Evolutionary conservation across 2,113 vertebrate genomes (phyloP), one percentile per base, ranked within the genome.

Genomic region (Bubo blakistoni): DNA sequence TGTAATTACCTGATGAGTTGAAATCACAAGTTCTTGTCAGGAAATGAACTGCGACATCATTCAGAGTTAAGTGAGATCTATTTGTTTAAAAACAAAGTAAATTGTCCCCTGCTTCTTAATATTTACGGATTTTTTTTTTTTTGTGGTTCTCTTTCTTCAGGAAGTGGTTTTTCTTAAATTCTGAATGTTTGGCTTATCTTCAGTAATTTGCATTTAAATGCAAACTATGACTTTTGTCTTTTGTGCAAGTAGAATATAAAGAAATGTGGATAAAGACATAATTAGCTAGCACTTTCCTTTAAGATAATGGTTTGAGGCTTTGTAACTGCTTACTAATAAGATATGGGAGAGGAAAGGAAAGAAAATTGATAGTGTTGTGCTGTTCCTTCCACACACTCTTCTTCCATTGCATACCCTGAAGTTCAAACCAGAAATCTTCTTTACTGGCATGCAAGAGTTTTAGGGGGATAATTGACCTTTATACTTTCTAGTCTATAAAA

Each of bases 221-320:
- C 34, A 78, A 80, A 58, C 77, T 86, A 91, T 86, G 93, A 82
- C 52, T 97, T 97, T 34, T 3, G 17, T 94, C 57, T 94, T 95
- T 93, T 66, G 44, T 85, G 40, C 63, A 85, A 94, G 71, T 57
- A 81, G 51, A 73, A 67, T 96, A 94, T 94, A 87, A 96, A 96
- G 96, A 88, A 86, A 61, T 82, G 51, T 71, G 86, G 84, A 96
- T 97, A 91, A 87, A 97, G 91, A 46, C 61, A 49, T 95, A 96
- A 97, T 97, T 95, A 96, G 40, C 55, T 92, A 85, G 40, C 30
- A 54, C 25, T 94, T 97, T 90, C 49, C 52, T 96, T 78, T 79
- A 74, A 91, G 61, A 85, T 91, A 77, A 69, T 94, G 30, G 63
- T 77, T 82, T 90, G 85, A 84, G 84, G 36, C n/a, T 87, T 77